Conservation (phyloP, 1,140 invertebrate genomes). For the Drosophila ironensis region DNA sequence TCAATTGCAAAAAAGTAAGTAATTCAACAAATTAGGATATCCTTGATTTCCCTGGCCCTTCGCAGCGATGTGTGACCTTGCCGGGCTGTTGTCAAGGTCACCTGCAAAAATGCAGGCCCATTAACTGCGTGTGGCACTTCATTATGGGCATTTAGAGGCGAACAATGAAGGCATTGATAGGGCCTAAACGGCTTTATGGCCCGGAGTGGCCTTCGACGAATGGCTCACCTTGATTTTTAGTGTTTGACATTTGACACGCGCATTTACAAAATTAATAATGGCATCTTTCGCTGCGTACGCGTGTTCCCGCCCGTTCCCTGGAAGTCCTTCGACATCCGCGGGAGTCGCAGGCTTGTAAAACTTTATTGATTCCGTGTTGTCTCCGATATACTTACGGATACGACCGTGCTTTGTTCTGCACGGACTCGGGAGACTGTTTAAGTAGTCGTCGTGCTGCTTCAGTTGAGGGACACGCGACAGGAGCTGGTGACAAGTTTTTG, state of each 20-base stretch:
- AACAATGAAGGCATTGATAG: slow-evolving; percentile 65
- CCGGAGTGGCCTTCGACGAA: slow-evolving; percentile 49
- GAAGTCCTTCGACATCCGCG: slow-evolving; percentile 51
- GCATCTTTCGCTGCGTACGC: slow-evolving; percentile 42
- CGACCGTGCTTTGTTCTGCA: slow-evolving; percentile 26
- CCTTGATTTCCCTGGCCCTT: not conserved
- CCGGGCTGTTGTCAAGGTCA: slow-evolving; percentile 55
- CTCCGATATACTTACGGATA: slow-evolving; percentile 42
- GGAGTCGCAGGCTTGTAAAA: slow-evolving; percentile 67
- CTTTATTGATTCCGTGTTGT: slow-evolving; percentile 67
- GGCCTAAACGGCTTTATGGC: slow-evolving; percentile 51
- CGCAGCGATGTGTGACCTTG: slow-evolving; percentile 44
- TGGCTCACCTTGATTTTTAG: slow-evolving; percentile 70
- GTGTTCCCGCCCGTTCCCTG: slow-evolving; percentile 18
- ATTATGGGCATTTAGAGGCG: slow-evolving; percentile 70
- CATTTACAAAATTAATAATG: slow-evolving; percentile 76
- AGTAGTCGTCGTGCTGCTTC: slow-evolving; percentile 74
- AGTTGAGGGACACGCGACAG: slow-evolving; percentile 79
- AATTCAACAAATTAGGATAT: slow-evolving; percentile 51
- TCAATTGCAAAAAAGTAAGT: slow-evolving; percentile 50
- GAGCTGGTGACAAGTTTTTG: slow-evolving; percentile 74
- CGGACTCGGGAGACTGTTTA: slow-evolving; percentile 49
- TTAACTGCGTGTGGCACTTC: slow-evolving; percentile 81
- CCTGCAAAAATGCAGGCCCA: slow-evolving; percentile 27
- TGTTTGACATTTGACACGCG: slow-evolving; percentile 74